phyloP scores from a whole-genome alignment of 2,113 vertebrate genomes.

The Apeltes quadracus region DNA sequence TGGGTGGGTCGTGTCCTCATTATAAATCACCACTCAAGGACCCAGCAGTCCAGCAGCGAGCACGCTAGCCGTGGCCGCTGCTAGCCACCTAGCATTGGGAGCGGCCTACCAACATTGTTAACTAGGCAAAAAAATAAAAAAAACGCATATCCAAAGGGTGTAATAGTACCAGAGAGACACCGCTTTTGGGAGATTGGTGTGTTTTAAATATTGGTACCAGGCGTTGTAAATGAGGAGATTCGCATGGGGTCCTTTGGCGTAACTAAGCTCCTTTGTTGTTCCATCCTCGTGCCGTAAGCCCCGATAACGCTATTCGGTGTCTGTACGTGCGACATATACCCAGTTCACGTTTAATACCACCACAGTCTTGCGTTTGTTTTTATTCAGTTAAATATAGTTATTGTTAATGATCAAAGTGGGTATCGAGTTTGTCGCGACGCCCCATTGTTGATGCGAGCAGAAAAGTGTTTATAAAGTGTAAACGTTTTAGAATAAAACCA shows the following conservation, averaged over 20 bases:
- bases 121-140: not conserved
- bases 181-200: not conserved
- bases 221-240: not conserved
- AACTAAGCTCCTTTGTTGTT: slow-evolving; percentile 73
- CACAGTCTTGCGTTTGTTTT: not conserved
- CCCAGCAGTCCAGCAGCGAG: slow-evolving; percentile 21
- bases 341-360: not conserved
- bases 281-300: slow-evolving; percentile 62
- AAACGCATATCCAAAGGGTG: fast-evolving
- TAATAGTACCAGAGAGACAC: fast-evolving
- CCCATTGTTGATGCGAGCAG: not conserved
- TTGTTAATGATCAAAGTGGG: not conserved
- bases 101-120: slow-evolving; percentile 13
- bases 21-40: slow-evolving; percentile 67
- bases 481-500: not conserved
- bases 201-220: not conserved
- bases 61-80: slow-evolving; percentile 35
- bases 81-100: slow-evolving; percentile 41
- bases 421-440: not conserved
- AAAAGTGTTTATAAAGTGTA: not conserved
- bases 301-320: not conserved
- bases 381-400: no score
- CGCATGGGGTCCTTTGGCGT: not conserved
- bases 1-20: slow-evolving; percentile 69
- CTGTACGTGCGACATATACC: no score